Evolutionary conservation across 2,113 vertebrate genomes (phyloP), one percentile per base, ranked within the genome.

Genomic region (Acinonyx jubatus): DNA sequence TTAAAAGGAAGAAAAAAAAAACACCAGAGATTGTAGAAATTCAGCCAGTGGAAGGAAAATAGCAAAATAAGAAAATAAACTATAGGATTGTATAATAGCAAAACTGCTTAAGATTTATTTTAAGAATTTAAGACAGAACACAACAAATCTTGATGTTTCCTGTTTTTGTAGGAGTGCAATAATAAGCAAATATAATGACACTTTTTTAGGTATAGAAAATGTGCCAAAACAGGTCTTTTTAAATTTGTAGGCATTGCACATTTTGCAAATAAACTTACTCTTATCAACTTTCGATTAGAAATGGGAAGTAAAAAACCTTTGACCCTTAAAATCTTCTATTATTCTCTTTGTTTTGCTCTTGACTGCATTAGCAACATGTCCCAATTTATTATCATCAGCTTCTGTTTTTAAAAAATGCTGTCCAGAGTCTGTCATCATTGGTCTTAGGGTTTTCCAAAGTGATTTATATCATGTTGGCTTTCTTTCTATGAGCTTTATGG

Each of bases 371-470:
- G 31, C 45, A 78, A 52, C 36, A 65, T 4, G 18, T 94, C 71
- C 71, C 48, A 33, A 69, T 89, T 73, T 87, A 66, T 94, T 78
- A 90, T 18, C 68, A 21, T 89, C 79, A 96, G 23, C 1, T 95
- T 90, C 27, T 86, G 10, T 68, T 86, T 92, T 88, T 61, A 52
- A 79, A 48, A 83, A 38, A 29, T 19, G 19, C 81, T 93, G 31
- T 19, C 73, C 52, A 93, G 27, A 74, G 13, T 48, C 45, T 65
- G 16, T 68, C 87, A 31, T 73, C 10, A 0, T 31, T 25, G 78
- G 61, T 88, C 61, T 96, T 18, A 33, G 7, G 78, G n/a, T 63
- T 96, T 97, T 96, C 94, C 74, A 50, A 65, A 94, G 19, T 94
- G 45, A 90, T 98, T 94, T 92, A 16, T 45, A 38, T 88, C 69